Conservation (phyloP, 2,797 vertebrate species). For the Epinephelus malabaricus region DNA sequence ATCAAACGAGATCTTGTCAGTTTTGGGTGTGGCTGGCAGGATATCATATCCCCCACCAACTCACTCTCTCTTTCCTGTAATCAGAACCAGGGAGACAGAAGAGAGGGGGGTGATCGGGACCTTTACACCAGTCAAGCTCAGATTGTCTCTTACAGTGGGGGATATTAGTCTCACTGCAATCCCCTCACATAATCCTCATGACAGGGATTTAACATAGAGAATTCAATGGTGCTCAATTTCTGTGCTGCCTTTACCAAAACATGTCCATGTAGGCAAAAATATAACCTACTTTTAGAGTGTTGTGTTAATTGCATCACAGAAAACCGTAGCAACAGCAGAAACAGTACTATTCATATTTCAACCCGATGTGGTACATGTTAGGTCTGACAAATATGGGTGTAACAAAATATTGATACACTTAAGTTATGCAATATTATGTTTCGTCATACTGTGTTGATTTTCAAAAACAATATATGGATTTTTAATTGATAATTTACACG, state of each 20-base stretch:
- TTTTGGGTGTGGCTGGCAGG: slow-evolving; percentile 77
- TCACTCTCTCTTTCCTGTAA: slow-evolving; percentile 77
- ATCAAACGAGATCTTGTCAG: slow-evolving; percentile 77
- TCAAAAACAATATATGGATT: too few relatives aligned
- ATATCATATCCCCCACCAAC: slow-evolving; percentile 67
- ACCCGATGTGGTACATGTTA: background rate
- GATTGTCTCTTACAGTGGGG: background rate
- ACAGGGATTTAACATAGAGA: too few relatives aligned
- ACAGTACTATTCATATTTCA: background rate
- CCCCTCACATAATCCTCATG: background rate
- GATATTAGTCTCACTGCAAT: background rate
- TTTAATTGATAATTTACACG: too few relatives aligned
- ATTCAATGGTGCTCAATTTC: background rate
- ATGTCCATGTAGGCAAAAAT: background rate
- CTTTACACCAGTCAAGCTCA: slow-evolving; percentile 9
- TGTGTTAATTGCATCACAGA: background rate
- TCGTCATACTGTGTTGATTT: too few relatives aligned
- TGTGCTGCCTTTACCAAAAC: background rate
- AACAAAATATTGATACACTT: too few relatives aligned
- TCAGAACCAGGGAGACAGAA: slow-evolving; percentile 52
- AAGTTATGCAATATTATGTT: too few relatives aligned
- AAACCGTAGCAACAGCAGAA: background rate
- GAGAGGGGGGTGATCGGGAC: background rate
- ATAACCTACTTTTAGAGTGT: too few relatives aligned
- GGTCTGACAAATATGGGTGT: background rate